phyloP scores from a whole-genome alignment of 2,888 invertebrate genomes.

The Trissonchulus sp. region DNA sequence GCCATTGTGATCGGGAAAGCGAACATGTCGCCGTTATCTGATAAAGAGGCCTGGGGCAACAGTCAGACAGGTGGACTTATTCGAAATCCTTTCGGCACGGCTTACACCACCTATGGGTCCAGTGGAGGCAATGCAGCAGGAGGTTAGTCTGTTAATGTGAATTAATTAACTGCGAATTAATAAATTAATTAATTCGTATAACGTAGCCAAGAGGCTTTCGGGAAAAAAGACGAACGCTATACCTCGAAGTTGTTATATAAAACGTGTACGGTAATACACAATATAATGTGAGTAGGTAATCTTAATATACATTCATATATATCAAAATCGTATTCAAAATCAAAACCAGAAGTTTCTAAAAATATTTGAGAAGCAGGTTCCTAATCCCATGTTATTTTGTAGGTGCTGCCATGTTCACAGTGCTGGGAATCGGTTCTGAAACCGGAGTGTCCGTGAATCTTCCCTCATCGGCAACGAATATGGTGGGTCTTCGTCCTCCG shows the following conservation, averaged over 20 bases:
- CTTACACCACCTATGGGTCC: conserved; percentile 12
- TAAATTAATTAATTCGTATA: no score
- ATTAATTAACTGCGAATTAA: no score
- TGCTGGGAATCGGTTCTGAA: conserved; percentile 4
- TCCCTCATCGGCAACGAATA: neutral
- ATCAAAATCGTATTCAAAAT: no score
- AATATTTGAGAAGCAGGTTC: no score
- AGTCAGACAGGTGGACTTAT: conserved; percentile 10
- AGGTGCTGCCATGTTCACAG: conserved; percentile 18
- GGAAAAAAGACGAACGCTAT: no score
- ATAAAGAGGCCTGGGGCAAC: conserved; percentile 16
- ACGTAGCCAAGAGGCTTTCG: no score
- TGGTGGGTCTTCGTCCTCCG: conserved; percentile 15
- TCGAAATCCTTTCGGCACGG: neutral
- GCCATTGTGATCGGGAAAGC: conserved; percentile 12
- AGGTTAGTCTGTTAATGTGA: neutral
- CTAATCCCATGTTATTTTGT: no score
- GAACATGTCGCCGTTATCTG: conserved; percentile 10
- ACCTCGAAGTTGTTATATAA: no score
- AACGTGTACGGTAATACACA: no score
- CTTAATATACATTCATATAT: no score
- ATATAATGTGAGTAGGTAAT: no score
- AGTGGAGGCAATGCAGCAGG: conserved; percentile 3
- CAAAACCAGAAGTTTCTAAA: no score
- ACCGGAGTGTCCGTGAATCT: conserved; percentile 12